A percentile compares a stretch with the other conserved stretches of the same genome.
Evolutionary conservation across 2,113 vertebrate species (phyloP).

Genomic region (Eonycteris spelaea): DNA sequence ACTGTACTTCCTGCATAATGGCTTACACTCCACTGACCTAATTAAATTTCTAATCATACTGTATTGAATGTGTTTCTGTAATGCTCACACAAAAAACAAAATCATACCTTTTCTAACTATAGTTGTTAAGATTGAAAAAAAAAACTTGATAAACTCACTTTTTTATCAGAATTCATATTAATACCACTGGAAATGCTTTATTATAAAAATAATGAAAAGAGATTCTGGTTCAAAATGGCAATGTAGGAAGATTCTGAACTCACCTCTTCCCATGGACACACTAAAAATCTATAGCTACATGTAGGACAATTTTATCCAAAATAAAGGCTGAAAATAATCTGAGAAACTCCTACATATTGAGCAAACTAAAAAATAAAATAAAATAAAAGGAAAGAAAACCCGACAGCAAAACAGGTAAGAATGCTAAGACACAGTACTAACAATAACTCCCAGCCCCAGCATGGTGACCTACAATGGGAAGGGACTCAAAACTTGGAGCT

Average conservation of each 20-base stretch:
- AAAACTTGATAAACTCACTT: background rate
- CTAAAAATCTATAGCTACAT: background rate
- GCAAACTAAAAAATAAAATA: background rate
- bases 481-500: background rate
- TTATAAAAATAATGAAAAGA: background rate
- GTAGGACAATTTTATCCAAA: background rate
- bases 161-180: background rate
- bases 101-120: background rate
- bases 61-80: conserved; percentile 13
- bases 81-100: background rate
- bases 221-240: background rate
- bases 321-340: background rate
- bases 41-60: conserved; percentile 57
- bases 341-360: background rate
- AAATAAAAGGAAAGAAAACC: background rate
- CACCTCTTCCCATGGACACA: background rate
- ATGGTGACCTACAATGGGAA: background rate
- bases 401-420: background rate
- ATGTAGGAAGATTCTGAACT: background rate
- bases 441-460: background rate
- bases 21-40: conserved; percentile 9
- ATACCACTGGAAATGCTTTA: background rate
- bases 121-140: background rate
- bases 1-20: background rate
- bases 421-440: background rate